These are phyloP conservation scores for Copidosoma floridanum DNA, from an alignment of 1,140 invertebrate species.

Conservation along the genomic window DNA sequence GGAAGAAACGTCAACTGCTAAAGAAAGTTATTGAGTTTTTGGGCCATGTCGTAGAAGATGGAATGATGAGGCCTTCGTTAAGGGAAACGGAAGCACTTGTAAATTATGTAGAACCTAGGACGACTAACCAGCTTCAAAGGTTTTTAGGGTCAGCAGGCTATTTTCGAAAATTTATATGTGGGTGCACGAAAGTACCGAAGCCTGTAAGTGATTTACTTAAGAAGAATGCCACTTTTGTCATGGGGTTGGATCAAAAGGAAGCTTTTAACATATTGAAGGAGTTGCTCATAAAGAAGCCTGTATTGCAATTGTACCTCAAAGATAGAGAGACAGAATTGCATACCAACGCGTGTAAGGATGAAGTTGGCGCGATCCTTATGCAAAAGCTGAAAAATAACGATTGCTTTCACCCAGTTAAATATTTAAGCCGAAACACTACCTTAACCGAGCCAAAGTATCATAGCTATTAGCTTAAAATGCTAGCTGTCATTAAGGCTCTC, in stretches of 20 bases:
- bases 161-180: constrained; percentile 17
- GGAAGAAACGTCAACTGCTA: background rate
- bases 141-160: constrained; percentile 16
- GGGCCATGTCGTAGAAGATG: constrained; percentile 15
- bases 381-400: constrained; percentile 29
- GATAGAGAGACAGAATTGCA: constrained; percentile 30
- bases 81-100: constrained; percentile 8
- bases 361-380: constrained; percentile 41
- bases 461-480: constrained; percentile 40
- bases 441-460: constrained; percentile 26
- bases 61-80: constrained; percentile 5
- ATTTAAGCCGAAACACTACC: constrained; percentile 26
- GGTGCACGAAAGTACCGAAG: constrained; percentile 14
- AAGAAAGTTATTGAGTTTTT: constrained; percentile 24
- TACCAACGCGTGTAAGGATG: constrained; percentile 38
- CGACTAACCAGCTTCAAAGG: constrained; percentile 19
- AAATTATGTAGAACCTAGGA: constrained; percentile 9
- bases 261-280: too few species aligned
- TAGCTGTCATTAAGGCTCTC: constrained; percentile 39
- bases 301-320: constrained; percentile 11
- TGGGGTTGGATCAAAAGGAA: constrained; percentile 13
- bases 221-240: constrained; percentile 15
- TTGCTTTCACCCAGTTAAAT: constrained; percentile 27
- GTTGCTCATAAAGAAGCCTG: too few species aligned
- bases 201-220: constrained; percentile 21